Conservation (phyloP, 1,140 invertebrate species). For the Drosophila pseudoananassae region DNA sequence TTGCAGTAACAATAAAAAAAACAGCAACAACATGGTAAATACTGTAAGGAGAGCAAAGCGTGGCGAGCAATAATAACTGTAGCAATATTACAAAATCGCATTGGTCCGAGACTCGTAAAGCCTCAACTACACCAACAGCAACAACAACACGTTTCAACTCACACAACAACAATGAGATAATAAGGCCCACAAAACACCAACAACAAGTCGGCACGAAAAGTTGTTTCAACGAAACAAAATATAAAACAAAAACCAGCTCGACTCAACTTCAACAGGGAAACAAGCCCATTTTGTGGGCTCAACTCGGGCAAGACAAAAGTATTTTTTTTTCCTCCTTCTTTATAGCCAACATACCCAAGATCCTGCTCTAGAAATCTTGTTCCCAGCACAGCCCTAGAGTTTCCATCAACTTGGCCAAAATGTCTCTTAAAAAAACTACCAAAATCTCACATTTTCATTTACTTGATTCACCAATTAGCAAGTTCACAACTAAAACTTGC, state of each 20-base stretch:
- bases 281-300: conserved; percentile 64
- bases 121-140: conserved; percentile 10
- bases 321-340: neutral
- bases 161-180: conserved; percentile 59
- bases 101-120: conserved; percentile 47
- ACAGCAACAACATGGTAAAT: conserved; percentile 19
- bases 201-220: conserved; percentile 38
- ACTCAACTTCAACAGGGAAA: conserved; percentile 53
- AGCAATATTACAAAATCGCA: conserved; percentile 75
- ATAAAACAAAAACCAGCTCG: conserved; percentile 41
- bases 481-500: conserved; percentile 42
- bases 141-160: conserved; percentile 14
- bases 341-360: conserved; percentile 9
- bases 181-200: conserved; percentile 40
- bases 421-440: neutral
- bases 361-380: conserved; percentile 46
- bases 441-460: conserved; percentile 5
- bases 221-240: conserved; percentile 43
- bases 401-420: neutral
- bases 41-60: conserved; percentile 65
- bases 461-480: conserved; percentile 48
- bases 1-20: conserved; percentile 59
- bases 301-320: conserved; percentile 27
- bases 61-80: conserved; percentile 72
- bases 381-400: neutral